Percentiles rank a stretch among this genome's conserved stretches.
Evolutionary conservation across 2,888 invertebrate genomes (phyloP).

Genomic region (Diogma glabrata): DNA sequence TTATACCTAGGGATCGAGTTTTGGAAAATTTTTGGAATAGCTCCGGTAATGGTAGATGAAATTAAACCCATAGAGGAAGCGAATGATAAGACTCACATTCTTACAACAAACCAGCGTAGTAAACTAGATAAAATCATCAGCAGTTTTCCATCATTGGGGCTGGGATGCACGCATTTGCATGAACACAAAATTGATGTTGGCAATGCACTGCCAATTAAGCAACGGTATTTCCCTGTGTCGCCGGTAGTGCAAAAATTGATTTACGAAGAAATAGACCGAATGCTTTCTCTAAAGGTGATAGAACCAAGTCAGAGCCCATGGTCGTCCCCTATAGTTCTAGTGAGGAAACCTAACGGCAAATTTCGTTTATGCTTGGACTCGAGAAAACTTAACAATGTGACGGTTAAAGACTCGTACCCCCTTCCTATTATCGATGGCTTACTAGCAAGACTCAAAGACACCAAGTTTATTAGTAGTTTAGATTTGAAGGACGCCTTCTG

Average conservation of each 20-base stretch:
- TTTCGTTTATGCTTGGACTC: slow-evolving; percentile 3
- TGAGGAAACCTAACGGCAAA: slow-evolving; percentile 15
- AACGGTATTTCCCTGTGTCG: slow-evolving; percentile 18
- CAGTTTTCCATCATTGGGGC: neutral
- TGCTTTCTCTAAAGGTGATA: slow-evolving; percentile 24
- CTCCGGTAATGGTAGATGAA: slow-evolving; percentile 3
- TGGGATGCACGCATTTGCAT: neutral
- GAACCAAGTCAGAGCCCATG: slow-evolving; percentile 24
- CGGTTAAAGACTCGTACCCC: slow-evolving; percentile 10
- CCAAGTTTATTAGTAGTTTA: slow-evolving; percentile 22
- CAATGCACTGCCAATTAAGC: slow-evolving; percentile 15
- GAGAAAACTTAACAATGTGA: slow-evolving; percentile 3
- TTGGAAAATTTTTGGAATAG: slow-evolving; percentile 13
- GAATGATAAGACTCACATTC: too few species aligned
- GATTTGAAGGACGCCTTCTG: slow-evolving; percentile 19
- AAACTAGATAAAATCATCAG: neutral
- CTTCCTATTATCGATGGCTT: slow-evolving; percentile 9
- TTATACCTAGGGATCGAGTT: slow-evolving; percentile 16
- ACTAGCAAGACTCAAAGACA: slow-evolving; percentile 14
- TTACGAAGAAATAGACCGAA: slow-evolving; percentile 24
- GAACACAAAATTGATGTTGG: slow-evolving; percentile 18
- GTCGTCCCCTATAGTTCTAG: slow-evolving; percentile 24
- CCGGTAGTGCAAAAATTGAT: slow-evolving; percentile 17
- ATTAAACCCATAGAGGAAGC: too few species aligned
- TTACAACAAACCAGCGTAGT: too few species aligned